Evolutionary conservation across 2,888 invertebrate species (phyloP).

Genomic region (Epirrhoe alternata): DNA sequence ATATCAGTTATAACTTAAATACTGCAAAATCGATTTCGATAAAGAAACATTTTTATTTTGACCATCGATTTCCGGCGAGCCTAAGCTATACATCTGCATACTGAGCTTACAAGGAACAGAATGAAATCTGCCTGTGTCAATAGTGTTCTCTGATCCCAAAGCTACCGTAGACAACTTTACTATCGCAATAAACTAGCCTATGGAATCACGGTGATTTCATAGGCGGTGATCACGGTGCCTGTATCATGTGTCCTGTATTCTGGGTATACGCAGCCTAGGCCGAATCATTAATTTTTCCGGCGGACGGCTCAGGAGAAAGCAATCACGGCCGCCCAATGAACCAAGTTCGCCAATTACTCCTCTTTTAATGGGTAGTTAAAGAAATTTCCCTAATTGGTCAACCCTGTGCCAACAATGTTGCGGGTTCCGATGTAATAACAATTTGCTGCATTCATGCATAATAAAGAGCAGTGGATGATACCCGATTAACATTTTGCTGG

Average conservation of each 20-base stretch:
- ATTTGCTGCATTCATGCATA: constrained; percentile 57
- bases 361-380: constrained; percentile 73
- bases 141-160: too few species aligned
- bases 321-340: constrained; percentile 75
- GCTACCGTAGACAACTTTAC: too few species aligned
- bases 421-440: constrained; percentile 45
- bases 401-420: constrained; percentile 59
- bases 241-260: background rate
- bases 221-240: background rate
- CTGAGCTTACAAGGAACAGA: background rate
- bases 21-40: too few species aligned
- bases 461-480: constrained; percentile 46
- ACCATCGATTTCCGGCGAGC: background rate
- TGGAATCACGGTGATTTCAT: background rate
- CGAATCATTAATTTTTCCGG: constrained; percentile 69
- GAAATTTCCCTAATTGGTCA: constrained; percentile 70
- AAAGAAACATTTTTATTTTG: background rate
- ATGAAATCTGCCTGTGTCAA: too few species aligned
- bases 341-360: constrained; percentile 76
- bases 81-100: background rate
- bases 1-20: too few species aligned
- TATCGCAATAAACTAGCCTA: background rate
- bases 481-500: constrained; percentile 35
- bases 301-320: constrained; percentile 65
- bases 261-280: constrained; percentile 17